Evolutionary conservation across 1,140 invertebrate species (phyloP), one percentile per base, ranked within the genome.

Genomic region (Mya arenaria): DNA sequence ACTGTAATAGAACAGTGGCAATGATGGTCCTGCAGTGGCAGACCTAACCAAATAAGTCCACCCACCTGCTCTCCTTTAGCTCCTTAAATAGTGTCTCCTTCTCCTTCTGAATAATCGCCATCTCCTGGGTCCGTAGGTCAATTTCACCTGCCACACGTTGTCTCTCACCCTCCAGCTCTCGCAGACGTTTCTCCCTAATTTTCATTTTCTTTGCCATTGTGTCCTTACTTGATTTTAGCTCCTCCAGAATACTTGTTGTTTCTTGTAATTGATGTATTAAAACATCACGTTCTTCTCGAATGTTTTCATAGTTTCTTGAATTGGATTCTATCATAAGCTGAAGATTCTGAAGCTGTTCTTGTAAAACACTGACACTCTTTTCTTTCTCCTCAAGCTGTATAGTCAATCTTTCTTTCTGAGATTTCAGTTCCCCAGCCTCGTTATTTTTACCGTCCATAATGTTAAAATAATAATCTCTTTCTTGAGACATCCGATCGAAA

Each of bases 361-460:
- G 83, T 15, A 92, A 65, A 4, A 89, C 78, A 19, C 68, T 63
- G 2, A 91, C 65, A 65, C 89, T 87, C 37, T 88, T 89, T 66
- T 91, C 90, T 74, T 89, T 91, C 75, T 92, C 91, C 69, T 91
- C 89, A 30, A 92, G 71, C 75, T 90, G 89, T 17, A 89, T 71
- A 10, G 74, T 86, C 5, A 91, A 65, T 69, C 84, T 85, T n/a
- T 91, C 90, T 41, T 86, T 87, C 15, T 85, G 65, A 10, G 73
- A 39, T 48, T 86, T 87, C 19, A 90, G 28, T 25, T 85, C 62
- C 28, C 69, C 62, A 4, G 90, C n/a, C 75, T 91, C 90, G 55
- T 84, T 81, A 52, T 85, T 84, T 56, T 82, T 88, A 80, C 89
- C 86, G 23, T 92, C 90, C 39, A 88, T 48, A 4, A 88, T 66